Base-by-base conservation (phyloP, 2,888 invertebrate species). In the Luperina nickerlii region DNA sequence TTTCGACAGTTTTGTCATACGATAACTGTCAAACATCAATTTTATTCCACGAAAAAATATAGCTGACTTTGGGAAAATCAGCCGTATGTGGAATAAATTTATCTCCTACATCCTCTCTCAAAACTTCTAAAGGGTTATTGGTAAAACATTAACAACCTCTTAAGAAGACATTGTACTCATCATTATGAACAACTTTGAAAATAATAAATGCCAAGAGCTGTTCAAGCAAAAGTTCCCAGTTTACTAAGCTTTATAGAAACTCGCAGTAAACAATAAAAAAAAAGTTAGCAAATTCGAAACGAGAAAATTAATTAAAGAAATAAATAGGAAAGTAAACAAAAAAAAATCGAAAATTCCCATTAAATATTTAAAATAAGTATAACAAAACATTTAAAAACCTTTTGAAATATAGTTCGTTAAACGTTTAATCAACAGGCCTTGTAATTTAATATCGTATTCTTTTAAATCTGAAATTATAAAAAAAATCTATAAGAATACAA, bases 341-440 rank as follows among this genome's bases (percentile, higher is more conserved):
- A 38, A 63, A 42, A 45, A 20, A 8, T 51, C 4, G 8, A 48
- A 72, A n/a, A 27, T 11, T 24, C 71, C 69, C 69, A 20, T 1
- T 1, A 60, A 68, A 11, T 15, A 54, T 18, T 42, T 20, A 6
- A 18, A 63, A 63, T 38, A 2, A 70, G 27, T 27, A 80, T 48
- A 74, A 71, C 5, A 68, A 77, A 78, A 66, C 13, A 51, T 62
- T 79, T 76, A 73, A 85, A 75, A 89, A 79, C 88, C 86, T 83
- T 66, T 13, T 6, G 4, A 38, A 15, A 3, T 0, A 51, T 63
- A 68, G 45, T 54, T 72, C 54, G 42, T 45, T 38, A 78, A 42
- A 57, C n/a, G 51, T 70, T 82, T 87, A 13, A 75, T 24, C 67
- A 86, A 86, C 60, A 85, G 42, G 32, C 85, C 82, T 42, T 45